phyloP scores from a whole-genome alignment of 2,797 vertebrate genomes.

The Smutsia gigantea region DNA sequence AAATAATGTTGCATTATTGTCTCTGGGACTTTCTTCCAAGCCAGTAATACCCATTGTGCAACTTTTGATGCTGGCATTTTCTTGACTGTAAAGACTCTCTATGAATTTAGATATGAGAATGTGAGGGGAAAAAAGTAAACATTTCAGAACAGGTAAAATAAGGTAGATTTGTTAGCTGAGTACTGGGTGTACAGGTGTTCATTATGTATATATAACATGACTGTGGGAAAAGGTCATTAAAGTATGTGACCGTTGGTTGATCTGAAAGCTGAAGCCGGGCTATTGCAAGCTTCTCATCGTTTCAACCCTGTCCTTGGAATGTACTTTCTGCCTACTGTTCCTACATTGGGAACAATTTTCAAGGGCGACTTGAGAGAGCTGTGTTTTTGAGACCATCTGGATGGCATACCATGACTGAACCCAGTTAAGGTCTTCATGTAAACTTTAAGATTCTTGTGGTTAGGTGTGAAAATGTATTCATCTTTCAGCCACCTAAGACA shows the following conservation, averaged over 20 bases:
- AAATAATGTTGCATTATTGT: neutral
- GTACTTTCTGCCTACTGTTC: neutral
- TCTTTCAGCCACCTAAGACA: neutral
- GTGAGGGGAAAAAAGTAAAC: neutral
- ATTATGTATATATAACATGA: neutral
- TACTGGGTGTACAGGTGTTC: neutral
- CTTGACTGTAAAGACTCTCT: neutral
- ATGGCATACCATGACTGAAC: neutral
- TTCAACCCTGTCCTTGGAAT: neutral
- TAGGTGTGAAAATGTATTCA: neutral
- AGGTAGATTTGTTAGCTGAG: neutral
- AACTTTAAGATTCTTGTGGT: neutral
- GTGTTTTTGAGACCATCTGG: neutral
- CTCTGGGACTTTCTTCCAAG: neutral
- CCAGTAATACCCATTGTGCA: neutral
- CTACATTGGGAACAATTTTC: neutral
- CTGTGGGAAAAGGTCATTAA: neutral
- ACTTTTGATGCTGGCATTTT: neutral
- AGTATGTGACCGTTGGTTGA: neutral
- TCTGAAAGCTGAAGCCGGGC: neutral
- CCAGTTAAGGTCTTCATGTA: neutral
- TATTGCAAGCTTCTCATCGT: neutral
- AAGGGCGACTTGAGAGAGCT: neutral
- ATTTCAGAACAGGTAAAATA: neutral
- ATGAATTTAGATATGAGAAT: neutral